Conservation (phyloP, 2,888 invertebrate genomes). For the Dynastes hyllus region DNA sequence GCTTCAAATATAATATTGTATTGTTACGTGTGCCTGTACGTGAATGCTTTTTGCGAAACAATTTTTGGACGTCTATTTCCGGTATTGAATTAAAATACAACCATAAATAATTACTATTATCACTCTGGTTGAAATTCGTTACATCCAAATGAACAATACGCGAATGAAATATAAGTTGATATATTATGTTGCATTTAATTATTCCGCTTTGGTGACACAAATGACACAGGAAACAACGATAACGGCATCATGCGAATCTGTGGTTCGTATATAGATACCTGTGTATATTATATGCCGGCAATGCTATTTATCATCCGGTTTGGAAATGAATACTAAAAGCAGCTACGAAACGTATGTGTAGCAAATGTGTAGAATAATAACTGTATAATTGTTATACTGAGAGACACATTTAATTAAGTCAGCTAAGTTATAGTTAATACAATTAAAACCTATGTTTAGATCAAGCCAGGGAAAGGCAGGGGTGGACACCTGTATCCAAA, state of each 20-base stretch:
- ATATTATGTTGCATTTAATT: slow-evolving; percentile 22
- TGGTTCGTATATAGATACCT: not conserved
- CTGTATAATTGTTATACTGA: no score
- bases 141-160: slow-evolving; percentile 16
- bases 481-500: no score
- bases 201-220: slow-evolving; percentile 9
- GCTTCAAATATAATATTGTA: no score
- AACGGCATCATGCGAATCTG: slow-evolving; percentile 4
- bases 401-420: not conserved
- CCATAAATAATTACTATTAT: slow-evolving; percentile 28
- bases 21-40: no score
- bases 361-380: no score
- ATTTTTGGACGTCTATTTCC: no score
- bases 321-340: no score
- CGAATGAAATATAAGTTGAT: slow-evolving; percentile 11
- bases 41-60: no score
- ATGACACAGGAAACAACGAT: slow-evolving; percentile 10
- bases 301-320: slow-evolving; percentile 5
- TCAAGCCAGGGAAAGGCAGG: no score
- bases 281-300: not conserved
- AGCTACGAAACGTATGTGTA: not conserved
- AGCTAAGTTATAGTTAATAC: no score
- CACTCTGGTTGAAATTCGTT: not conserved
- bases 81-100: not conserved
- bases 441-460: no score